phyloP scores from a whole-genome alignment of 1,140 invertebrate genomes.

The Artemia franciscana region DNA sequence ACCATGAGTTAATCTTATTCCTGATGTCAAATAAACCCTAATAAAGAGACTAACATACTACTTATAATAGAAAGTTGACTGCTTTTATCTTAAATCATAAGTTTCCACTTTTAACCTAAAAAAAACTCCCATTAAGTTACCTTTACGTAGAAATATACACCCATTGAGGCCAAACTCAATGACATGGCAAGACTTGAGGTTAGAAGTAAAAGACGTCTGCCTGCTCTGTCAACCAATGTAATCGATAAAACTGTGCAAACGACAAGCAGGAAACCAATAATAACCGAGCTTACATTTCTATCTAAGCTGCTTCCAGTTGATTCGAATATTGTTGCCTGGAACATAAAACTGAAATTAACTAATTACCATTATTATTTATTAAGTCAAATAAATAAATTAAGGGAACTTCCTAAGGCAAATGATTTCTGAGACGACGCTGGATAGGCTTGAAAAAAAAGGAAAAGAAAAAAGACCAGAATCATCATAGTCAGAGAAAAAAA shows the following conservation, averaged over 20 bases:
- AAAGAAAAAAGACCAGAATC: no score
- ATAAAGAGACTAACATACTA: background rate
- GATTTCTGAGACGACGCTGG: no score
- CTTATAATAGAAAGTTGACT: background rate
- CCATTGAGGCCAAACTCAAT: constrained; percentile 12
- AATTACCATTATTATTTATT: no score
- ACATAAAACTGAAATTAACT: no score
- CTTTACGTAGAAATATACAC: constrained; percentile 22
- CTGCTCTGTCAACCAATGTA: constrained; percentile 29
- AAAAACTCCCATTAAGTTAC: background rate
- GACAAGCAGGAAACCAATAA: constrained; percentile 22
- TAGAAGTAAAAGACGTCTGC: constrained; percentile 21
- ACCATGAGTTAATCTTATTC: background rate
- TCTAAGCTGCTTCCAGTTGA: constrained; percentile 13
- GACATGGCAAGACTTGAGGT: constrained; percentile 14
- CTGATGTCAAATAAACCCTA: background rate
- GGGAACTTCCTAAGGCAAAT: no score
- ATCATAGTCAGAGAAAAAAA: no score
- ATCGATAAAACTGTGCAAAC: constrained; percentile 24
- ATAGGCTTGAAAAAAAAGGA: no score
- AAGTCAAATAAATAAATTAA: no score
- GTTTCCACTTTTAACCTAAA: background rate
- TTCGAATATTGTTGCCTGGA: constrained; percentile 2
- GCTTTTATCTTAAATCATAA: background rate
- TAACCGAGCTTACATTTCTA: constrained; percentile 17